Conservation (phyloP, 2,797 vertebrate species). For the Sternarchorhynchus goeldii region DNA sequence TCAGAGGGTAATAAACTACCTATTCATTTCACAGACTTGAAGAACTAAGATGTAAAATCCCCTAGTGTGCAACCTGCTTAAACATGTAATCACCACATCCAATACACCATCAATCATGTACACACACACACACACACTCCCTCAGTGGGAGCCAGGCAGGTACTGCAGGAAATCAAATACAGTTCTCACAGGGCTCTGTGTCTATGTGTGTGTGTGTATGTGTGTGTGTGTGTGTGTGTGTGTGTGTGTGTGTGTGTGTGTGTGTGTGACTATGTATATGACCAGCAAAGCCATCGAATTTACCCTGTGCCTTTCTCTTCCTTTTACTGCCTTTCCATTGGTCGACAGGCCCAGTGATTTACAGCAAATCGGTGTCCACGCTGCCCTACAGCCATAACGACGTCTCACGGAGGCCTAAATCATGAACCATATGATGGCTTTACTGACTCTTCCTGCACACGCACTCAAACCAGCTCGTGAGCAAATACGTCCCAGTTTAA, state of each 20-base stretch:
- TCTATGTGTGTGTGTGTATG: no score
- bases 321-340: slow-evolving; percentile 8
- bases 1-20: no score
- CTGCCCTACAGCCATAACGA: slow-evolving; percentile 29
- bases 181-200: not conserved
- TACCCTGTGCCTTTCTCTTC: slow-evolving; percentile 14
- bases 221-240: not conserved
- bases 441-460: slow-evolving; percentile 31
- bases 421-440: slow-evolving; percentile 37
- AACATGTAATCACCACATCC: slow-evolving; percentile 7
- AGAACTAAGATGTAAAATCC: not conserved
- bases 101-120: not conserved
- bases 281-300: not conserved
- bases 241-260: slow-evolving; percentile 4
- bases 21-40: not conserved
- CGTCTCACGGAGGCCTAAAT: slow-evolving; percentile 36
- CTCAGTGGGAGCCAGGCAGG: not conserved
- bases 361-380: slow-evolving; percentile 31
- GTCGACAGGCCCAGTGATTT: slow-evolving; percentile 32
- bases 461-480: not conserved
- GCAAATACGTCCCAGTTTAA: slow-evolving; percentile 10
- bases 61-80: not conserved
- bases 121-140: not conserved
- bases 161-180: not conserved
- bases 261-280: not conserved